Percentiles rank a stretch among this genome's conserved stretches.
These are phyloP conservation scores for Syngnathus scovelli DNA, from an alignment of 2,113 vertebrate genomes.

Conservation along the genomic window DNA sequence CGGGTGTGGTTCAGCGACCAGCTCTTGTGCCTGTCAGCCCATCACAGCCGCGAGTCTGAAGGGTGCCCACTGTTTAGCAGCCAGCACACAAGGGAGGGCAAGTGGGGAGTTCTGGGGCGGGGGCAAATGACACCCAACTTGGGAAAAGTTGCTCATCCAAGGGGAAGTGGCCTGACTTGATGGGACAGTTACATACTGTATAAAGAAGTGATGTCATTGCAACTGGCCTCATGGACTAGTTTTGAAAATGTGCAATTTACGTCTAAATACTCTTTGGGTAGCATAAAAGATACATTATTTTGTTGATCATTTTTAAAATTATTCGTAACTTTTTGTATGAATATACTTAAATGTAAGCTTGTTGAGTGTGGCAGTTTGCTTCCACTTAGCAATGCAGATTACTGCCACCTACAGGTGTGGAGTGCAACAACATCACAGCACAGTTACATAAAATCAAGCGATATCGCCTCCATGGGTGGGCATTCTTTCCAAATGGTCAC, in stretches of 20 bases:
- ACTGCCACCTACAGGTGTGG: too few relatives aligned
- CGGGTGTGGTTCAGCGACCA: constrained; percentile 68
- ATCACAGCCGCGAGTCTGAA: constrained; percentile 58
- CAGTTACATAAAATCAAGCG: too few relatives aligned
- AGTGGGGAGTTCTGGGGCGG: constrained; percentile 1
- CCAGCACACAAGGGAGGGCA: constrained; percentile 19
- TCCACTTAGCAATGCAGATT: too few relatives aligned
- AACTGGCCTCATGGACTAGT: constrained; percentile 15
- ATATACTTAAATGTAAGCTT: too few relatives aligned
- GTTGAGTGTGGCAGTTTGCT: too few relatives aligned
- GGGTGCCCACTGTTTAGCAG: constrained; percentile 57
- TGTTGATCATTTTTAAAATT: too few relatives aligned
- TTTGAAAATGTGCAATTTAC: not conserved
- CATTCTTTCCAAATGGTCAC: too few relatives aligned
- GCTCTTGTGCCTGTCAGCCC: constrained; percentile 64
- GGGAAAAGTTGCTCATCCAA: constrained; percentile 44
- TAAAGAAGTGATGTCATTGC: constrained; percentile 47
- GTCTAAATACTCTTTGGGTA: not conserved
- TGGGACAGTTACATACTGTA: constrained; percentile 23
- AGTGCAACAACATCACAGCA: too few relatives aligned
- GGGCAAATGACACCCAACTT: constrained; percentile 35
- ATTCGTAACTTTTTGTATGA: too few relatives aligned
- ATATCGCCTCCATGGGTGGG: too few relatives aligned
- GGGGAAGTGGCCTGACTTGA: constrained; percentile 54
- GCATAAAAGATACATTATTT: not conserved